These are phyloP conservation scores for Capitella teleta DNA, from an alignment of 1,140 invertebrate species.

Conservation along the genomic window DNA sequence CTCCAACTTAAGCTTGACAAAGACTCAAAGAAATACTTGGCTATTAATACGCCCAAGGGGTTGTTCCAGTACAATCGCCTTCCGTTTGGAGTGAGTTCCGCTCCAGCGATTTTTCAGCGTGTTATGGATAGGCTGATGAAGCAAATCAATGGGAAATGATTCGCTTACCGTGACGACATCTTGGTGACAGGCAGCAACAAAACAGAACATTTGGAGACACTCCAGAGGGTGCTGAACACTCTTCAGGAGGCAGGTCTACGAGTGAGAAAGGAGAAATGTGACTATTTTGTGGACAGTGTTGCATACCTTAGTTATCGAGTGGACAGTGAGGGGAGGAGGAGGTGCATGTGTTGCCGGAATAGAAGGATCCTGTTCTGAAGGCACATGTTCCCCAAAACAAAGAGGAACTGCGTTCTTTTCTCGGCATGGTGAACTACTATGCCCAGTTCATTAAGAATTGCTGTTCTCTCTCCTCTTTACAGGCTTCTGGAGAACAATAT, in stretches of 20 bases:
- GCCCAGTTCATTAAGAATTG: not conserved
- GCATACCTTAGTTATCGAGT: slow-evolving; percentile 3
- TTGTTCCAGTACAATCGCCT: slow-evolving; percentile 43
- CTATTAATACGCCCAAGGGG: slow-evolving; percentile 40
- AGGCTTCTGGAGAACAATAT: slow-evolving; percentile 1
- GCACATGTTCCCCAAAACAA: not conserved
- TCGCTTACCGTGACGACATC: slow-evolving; percentile 16
- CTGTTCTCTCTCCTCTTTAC: not conserved
- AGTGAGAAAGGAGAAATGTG: slow-evolving; percentile 4
- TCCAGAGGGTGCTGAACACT: not conserved
- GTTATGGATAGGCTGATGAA: slow-evolving; percentile 38
- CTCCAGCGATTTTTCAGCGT: slow-evolving; percentile 45
- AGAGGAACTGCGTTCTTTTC: not conserved
- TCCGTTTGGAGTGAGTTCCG: slow-evolving; percentile 42
- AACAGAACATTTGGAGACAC: slow-evolving; percentile 11
- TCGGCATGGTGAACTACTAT: slow-evolving; percentile 6
- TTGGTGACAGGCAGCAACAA: slow-evolving; percentile 13
- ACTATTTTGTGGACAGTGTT: not conserved
- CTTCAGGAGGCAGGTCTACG: slow-evolving; percentile 3
- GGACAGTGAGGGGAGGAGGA: not conserved
- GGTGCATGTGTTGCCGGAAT: not conserved
- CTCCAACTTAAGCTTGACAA: no score
- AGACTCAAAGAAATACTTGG: slow-evolving; percentile 6
- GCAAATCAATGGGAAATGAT: slow-evolving; percentile 21
- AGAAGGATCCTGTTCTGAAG: slow-evolving; percentile 1